phyloP scores from a whole-genome alignment of 2,113 vertebrate genomes.

The Gymnobelideus leadbeateri region DNA sequence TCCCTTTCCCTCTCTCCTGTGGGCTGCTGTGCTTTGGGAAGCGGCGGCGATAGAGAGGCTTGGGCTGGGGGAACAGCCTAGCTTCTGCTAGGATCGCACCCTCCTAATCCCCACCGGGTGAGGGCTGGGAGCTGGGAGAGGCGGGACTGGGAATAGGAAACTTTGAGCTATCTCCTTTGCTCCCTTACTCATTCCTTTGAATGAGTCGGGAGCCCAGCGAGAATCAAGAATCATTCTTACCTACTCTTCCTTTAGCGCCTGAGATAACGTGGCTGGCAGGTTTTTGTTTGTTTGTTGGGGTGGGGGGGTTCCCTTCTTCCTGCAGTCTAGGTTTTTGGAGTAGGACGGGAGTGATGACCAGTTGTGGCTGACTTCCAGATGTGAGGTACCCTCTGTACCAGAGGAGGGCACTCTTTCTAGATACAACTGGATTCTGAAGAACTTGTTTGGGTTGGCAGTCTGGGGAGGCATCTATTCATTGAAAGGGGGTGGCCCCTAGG shows the following conservation, averaged over 20 bases:
- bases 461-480: neutral
- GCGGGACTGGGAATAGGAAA: conserved; percentile 27
- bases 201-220: neutral
- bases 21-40: conserved; percentile 11
- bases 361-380: neutral
- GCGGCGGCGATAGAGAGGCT: neutral
- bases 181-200: neutral
- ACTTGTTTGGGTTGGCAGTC: conserved; percentile 14
- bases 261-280: neutral
- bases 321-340: neutral
- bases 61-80: neutral
- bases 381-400: conserved; percentile 16
- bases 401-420: conserved; percentile 71
- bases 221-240: neutral
- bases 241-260: neutral
- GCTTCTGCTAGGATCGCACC: neutral
- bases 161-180: conserved; percentile 27
- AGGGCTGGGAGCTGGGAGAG: conserved; percentile 27
- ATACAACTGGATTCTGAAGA: neutral
- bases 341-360: neutral
- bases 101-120: conserved; percentile 39
- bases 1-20: neutral
- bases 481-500: neutral
- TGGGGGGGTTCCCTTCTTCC: neutral
- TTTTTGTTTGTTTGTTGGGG: neutral